Base-by-base conservation (phyloP, 1,140 invertebrate genomes). In the Phthorimaea operculella region DNA sequence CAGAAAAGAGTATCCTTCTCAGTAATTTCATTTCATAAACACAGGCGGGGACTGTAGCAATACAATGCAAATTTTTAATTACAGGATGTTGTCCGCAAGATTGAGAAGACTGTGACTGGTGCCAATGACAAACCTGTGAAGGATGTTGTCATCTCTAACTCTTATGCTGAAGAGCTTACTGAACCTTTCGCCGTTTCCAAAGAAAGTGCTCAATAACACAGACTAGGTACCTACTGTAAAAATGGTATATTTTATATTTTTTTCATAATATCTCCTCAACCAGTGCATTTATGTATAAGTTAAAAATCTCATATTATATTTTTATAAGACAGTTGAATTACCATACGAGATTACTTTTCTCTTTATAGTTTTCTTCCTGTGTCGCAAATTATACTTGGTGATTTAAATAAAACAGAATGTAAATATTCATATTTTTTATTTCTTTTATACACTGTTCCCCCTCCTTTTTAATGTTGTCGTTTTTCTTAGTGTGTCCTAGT, bases 1-100 rank as follows among this genome's bases (percentile, higher is more conserved):
- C 83, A 98, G 98, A 57, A 98, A 98, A 89, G 80, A 98, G 49
- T 64, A 97, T 17, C 96, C 85, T 96, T 98, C 94, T 93, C 93
- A 87, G 83, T 87, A 12, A 39, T n/a, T 5, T 2, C 10, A n/a
- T 39, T 39, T 39, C 36, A 39, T 3, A 12, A 39, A 10, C 36
- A 39, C 3, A 39, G 3, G 6, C 21, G 2, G n/a, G n/a, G n/a
- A n/a, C n/a, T n/a, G n/a, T n/a, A n/a, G 21, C 21, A 5, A n/a
- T 39, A 39, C 36, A 39, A 39, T 17, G 33, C 11, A 21, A 12
- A 33, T 60, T 52, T 56, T 59, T 83, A 63, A 76, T 89, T 90
- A 33, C 81, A 94, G 93, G 88, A 93, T 85, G 82, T 97, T 53
- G 91, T 98, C 9, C 90, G 92, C 51, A 94, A 94, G 80, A 95